These are phyloP conservation scores for Eupithecia pulchellata DNA, from an alignment of 2,888 invertebrate genomes.

Conservation along the genomic window DNA sequence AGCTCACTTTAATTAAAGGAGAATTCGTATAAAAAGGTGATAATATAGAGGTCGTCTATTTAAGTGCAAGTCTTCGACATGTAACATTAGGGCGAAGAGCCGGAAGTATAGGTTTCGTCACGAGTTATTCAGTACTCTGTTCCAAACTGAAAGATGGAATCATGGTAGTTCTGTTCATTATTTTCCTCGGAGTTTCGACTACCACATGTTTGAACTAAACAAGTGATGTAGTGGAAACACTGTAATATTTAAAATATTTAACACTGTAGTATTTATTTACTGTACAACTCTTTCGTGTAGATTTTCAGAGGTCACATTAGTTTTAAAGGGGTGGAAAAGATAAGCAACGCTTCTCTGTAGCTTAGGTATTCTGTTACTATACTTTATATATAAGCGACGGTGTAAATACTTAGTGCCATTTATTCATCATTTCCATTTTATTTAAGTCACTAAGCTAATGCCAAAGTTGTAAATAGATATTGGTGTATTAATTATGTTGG, in stretches of 20 bases:
- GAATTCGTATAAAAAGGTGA: neutral
- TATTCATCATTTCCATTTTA: slow-evolving; percentile 54
- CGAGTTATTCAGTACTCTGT: slow-evolving; percentile 14
- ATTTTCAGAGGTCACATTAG: slow-evolving; percentile 34
- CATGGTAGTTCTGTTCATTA: slow-evolving; percentile 59
- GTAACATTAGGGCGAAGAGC: neutral
- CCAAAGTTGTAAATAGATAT: slow-evolving; percentile 79
- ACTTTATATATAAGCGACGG: slow-evolving; percentile 35
- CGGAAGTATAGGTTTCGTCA: neutral
- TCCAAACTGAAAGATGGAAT: slow-evolving; percentile 34
- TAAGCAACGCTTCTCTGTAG: slow-evolving; percentile 10
- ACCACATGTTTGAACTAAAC: slow-evolving; percentile 76
- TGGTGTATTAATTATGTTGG: slow-evolving; percentile 35
- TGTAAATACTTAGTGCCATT: slow-evolving; percentile 76
- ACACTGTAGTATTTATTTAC: slow-evolving; percentile 43
- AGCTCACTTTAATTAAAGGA: neutral
- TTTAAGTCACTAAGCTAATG: slow-evolving; percentile 70
- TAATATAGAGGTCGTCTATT: neutral
- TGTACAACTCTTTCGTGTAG: slow-evolving; percentile 51
- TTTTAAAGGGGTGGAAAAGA: neutral
- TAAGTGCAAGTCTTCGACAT: slow-evolving; percentile 12
- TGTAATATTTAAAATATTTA: no score
- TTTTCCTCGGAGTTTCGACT: slow-evolving; percentile 56
- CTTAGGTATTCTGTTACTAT: slow-evolving; percentile 23
- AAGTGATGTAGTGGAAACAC: slow-evolving; percentile 67